Conservation (phyloP, 1,140 invertebrate genomes). For the Caligus rogercresseyi region DNA sequence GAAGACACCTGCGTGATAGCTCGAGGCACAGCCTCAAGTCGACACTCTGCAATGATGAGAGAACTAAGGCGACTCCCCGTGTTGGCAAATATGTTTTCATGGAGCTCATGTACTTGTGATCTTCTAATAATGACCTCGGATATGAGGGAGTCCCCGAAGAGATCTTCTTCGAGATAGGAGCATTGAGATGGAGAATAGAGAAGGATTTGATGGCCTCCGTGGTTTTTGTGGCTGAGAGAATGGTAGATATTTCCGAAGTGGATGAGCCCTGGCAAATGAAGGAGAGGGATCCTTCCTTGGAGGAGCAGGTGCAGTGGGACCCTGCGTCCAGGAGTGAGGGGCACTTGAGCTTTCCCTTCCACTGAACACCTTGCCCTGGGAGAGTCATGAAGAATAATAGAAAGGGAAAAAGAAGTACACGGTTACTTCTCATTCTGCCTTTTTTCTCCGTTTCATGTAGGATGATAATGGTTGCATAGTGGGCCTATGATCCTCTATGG, state of each 20-base stretch:
- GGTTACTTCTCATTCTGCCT: not conserved
- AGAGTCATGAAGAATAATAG: not conserved
- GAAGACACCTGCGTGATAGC: constrained; percentile 20
- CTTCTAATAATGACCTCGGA: not conserved
- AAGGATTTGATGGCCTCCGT: not conserved
- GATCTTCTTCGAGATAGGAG: not conserved
- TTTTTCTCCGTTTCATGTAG: not conserved
- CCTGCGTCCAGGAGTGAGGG: not conserved
- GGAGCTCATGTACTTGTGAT: not conserved
- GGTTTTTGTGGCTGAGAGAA: not conserved
- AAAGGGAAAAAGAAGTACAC: not conserved
- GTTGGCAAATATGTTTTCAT: not conserved
- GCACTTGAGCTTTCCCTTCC: not conserved
- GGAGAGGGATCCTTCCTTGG: not conserved
- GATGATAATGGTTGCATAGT: not conserved
- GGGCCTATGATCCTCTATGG: not conserved
- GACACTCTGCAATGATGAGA: constrained; percentile 22
- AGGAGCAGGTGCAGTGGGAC: not conserved
- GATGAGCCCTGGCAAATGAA: not conserved
- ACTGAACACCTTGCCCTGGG: not conserved
- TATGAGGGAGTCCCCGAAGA: not conserved
- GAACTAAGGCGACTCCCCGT: constrained; percentile 21
- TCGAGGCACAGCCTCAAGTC: constrained; percentile 21
- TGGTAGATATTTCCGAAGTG: not conserved
- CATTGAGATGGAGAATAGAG: not conserved